Evolutionary conservation across 2,113 vertebrate genomes (phyloP).

Genomic region (Eulemur macaco): DNA sequence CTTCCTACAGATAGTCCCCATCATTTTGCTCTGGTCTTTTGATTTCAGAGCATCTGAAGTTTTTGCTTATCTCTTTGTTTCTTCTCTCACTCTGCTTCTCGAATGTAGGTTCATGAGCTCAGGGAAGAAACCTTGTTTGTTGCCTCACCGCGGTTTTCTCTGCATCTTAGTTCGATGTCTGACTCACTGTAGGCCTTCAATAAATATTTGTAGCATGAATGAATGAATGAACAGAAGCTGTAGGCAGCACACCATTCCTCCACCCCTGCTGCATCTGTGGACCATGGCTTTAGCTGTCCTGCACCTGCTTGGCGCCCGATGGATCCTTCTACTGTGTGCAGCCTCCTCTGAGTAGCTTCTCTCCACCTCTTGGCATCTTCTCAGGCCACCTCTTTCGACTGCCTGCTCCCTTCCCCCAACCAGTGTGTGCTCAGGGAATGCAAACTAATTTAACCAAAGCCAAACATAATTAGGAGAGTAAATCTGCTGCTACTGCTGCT

Average conservation of each 20-base stretch:
- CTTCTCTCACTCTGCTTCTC: neutral
- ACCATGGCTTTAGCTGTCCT: rapidly evolving
- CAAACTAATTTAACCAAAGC: constrained; percentile 77
- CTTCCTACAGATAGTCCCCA: neutral
- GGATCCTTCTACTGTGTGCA: rapidly evolving
- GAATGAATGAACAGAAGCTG: neutral
- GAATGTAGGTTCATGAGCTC: neutral
- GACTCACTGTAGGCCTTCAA: neutral
- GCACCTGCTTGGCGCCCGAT: neutral
- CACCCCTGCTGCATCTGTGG: neutral
- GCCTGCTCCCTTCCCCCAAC: neutral
- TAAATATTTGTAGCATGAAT: neutral
- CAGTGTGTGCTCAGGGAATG: constrained; percentile 68
- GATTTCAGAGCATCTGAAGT: neutral
- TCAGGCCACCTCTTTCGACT: constrained; percentile 19
- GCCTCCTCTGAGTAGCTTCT: neutral
- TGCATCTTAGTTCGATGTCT: neutral
- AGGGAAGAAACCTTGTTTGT: neutral
- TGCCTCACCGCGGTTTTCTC: neutral
- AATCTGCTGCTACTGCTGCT: constrained; percentile 67
- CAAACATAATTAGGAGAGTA: constrained; percentile 79
- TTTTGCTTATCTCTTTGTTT: neutral
- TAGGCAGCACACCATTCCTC: neutral
- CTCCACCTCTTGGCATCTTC: constrained; percentile 30
- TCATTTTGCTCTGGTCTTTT: neutral